Percentiles rank a stretch among this genome's conserved stretches.
phyloP scores from a whole-genome alignment of 2,797 vertebrate species.

The Urocyon cinereoargenteus region DNA sequence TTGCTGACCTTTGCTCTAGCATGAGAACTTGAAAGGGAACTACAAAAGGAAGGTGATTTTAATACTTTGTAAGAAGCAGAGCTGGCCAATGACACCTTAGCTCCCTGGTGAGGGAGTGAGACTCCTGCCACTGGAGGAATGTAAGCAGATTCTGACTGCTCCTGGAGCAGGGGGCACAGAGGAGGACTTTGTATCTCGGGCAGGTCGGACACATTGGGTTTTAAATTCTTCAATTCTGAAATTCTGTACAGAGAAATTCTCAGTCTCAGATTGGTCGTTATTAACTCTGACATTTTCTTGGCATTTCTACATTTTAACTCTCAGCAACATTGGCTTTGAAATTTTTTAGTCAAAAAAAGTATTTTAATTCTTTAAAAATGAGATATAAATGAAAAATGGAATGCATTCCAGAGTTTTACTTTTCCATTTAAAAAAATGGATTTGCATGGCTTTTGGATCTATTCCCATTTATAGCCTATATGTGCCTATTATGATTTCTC shows the following conservation, averaged over 20 bases:
- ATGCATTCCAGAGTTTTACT: slow-evolving; percentile 57
- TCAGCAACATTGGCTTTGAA: slow-evolving; percentile 71
- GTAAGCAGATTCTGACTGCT: not conserved
- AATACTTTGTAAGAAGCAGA: slow-evolving; percentile 38
- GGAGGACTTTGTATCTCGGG: not conserved
- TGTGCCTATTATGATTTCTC: slow-evolving; percentile 13
- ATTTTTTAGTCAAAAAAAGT: slow-evolving; percentile 63
- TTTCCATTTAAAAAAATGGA: slow-evolving; percentile 61
- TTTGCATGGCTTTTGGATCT: slow-evolving; percentile 62
- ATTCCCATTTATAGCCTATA: not conserved
- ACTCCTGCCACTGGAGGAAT: not conserved
- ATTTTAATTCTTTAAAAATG: slow-evolving; percentile 76
- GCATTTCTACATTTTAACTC: slow-evolving; percentile 72
- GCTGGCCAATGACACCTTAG: not conserved
- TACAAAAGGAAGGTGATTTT: not conserved
- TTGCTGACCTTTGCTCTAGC: not conserved
- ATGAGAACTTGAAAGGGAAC: not conserved
- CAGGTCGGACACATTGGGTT: not conserved
- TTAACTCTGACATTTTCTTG: slow-evolving; percentile 80
- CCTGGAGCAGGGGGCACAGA: not conserved
- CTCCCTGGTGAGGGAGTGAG: not conserved
- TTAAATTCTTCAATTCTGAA: slow-evolving; percentile 53
- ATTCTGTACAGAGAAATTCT: slow-evolving; percentile 43
- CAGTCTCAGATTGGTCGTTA: slow-evolving; percentile 60
- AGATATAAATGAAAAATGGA: slow-evolving; percentile 78